Conservation (phyloP, 2,888 invertebrate genomes). For the Drosophila maculinotata region DNA sequence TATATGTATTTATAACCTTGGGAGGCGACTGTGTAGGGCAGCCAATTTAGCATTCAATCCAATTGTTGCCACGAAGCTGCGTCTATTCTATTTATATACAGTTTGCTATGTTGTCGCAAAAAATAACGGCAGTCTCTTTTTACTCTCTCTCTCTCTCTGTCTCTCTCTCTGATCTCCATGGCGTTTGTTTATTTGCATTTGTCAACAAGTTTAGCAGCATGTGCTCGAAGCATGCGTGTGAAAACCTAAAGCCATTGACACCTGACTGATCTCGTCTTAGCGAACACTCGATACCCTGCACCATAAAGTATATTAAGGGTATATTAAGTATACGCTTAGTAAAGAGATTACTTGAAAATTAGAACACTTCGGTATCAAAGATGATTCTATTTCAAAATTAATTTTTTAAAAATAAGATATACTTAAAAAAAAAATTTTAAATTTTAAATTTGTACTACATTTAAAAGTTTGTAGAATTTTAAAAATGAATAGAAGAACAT, state of each 20-base stretch:
- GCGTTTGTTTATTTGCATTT: conserved; percentile 70
- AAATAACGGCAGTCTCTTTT: conserved; percentile 38
- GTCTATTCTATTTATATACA: conserved; percentile 64
- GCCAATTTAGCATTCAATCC: conserved; percentile 67
- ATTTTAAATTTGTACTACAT: too few relatives aligned
- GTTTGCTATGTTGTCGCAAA: conserved; percentile 31
- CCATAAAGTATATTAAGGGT: too few relatives aligned
- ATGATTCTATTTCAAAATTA: too few relatives aligned
- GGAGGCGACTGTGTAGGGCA: conserved; percentile 53
- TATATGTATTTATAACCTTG: too few relatives aligned
- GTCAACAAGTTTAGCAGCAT: conserved; percentile 42
- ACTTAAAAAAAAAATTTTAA: too few relatives aligned
- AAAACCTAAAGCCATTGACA: conserved; percentile 25
- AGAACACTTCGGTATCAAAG: too few relatives aligned
- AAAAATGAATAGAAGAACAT: too few relatives aligned
- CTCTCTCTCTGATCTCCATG: conserved; percentile 7
- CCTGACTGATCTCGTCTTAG: conserved; percentile 8
- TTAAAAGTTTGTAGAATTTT: too few relatives aligned
- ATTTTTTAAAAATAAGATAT: too few relatives aligned
- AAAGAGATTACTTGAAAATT: too few relatives aligned
- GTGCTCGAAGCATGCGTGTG: conserved; percentile 23
- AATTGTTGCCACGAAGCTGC: conserved; percentile 55
- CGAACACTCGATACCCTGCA: neutral
- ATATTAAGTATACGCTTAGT: too few relatives aligned
- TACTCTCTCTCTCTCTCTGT: conserved; percentile 2